A percentile compares a stretch with the other conserved stretches of the same genome.
Conservation (phyloP, 2,797 vertebrate species). For the Hafferia zeledoni region DNA sequence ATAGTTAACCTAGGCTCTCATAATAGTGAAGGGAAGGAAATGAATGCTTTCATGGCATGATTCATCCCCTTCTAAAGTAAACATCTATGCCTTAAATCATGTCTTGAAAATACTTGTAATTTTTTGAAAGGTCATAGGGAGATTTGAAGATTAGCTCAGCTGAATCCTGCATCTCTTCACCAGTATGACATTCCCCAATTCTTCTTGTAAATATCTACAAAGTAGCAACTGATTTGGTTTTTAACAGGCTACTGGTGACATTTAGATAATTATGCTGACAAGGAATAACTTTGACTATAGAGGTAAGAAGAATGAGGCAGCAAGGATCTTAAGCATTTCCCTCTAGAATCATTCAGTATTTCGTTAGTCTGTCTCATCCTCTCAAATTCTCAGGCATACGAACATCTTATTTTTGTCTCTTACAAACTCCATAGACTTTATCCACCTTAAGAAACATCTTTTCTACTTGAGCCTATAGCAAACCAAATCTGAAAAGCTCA, state of each 20-base stretch:
- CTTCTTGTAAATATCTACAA: not conserved
- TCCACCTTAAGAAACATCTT: not conserved
- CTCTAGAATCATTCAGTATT: not conserved
- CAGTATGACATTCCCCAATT: not conserved
- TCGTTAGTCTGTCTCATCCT: rapidly evolving
- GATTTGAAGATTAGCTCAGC: not conserved
- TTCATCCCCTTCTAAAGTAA: not conserved
- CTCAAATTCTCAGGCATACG: not conserved
- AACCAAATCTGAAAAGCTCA: not conserved
- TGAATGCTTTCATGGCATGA: not conserved
- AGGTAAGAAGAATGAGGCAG: not conserved
- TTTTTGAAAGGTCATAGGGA: not conserved
- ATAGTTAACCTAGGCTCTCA: not conserved
- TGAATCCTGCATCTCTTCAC: not conserved
- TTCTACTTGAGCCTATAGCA: not conserved
- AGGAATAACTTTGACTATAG: not conserved
- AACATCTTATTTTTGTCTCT: not conserved
- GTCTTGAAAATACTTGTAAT: not conserved
- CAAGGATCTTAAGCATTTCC: not conserved
- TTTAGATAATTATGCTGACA: not conserved
- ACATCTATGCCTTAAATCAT: not conserved
- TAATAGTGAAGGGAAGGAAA: not conserved
- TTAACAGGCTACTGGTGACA: not conserved
- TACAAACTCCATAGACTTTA: not conserved
- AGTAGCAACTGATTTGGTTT: not conserved